Conservation (phyloP, 2,113 vertebrate species). For the Gymnobelideus leadbeateri region DNA sequence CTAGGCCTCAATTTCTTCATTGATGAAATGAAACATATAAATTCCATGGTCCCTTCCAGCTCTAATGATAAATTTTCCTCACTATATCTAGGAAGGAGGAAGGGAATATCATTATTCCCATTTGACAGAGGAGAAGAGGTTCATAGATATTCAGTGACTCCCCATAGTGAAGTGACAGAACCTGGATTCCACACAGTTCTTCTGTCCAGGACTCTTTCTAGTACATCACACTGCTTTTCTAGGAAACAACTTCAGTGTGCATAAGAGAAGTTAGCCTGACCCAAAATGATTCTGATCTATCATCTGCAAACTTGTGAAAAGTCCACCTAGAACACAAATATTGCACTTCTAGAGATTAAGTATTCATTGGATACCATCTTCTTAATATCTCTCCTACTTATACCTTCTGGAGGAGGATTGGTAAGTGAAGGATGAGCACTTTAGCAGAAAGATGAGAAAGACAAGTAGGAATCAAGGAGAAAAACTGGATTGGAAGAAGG, state of each 20-base stretch:
- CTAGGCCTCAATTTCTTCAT: background rate
- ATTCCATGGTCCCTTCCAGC: background rate
- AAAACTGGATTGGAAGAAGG: background rate
- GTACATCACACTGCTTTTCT: background rate
- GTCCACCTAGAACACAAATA: background rate
- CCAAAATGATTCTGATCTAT: background rate
- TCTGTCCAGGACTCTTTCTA: background rate
- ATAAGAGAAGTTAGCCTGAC: background rate
- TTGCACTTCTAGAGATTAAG: background rate
- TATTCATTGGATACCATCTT: background rate
- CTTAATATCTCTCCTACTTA: background rate
- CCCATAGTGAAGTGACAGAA: background rate
- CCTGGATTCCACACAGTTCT: background rate
- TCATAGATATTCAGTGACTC: background rate
- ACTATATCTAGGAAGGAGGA: background rate
- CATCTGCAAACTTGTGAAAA: background rate
- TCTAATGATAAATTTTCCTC: background rate
- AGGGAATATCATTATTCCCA: background rate
- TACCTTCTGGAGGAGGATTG: background rate
- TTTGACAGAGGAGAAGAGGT: background rate
- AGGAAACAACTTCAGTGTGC: background rate
- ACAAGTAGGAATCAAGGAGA: background rate
- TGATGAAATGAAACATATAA: background rate
- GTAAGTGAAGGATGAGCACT: background rate
- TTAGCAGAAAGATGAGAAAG: background rate